A percentile compares a stretch with the other conserved stretches of the same genome.
phyloP scores from a whole-genome alignment of 2,888 invertebrate genomes.

The Coelinius sp. region DNA sequence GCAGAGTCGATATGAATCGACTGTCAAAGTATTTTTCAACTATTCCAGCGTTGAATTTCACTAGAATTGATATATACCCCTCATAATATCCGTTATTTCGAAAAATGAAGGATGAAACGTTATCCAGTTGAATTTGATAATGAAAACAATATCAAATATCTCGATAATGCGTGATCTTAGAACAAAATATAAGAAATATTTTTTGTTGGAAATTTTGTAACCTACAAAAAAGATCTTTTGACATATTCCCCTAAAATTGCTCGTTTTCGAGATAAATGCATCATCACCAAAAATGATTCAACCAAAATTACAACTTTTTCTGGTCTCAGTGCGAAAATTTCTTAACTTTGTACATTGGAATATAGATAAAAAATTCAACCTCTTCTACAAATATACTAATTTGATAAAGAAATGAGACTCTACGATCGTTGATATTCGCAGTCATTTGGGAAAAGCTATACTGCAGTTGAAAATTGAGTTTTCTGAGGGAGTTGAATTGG shows the following conservation, averaged over 20 bases:
- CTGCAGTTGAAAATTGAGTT: conserved; percentile 52
- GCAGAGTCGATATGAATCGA: conserved; percentile 29
- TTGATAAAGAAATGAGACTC: conserved; percentile 11
- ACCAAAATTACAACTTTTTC: background rate
- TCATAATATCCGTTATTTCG: background rate
- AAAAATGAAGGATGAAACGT: no score
- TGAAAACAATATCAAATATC: no score
- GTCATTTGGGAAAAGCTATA: conserved; percentile 22
- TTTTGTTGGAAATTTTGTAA: no score
- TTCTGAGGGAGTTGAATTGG: conserved; percentile 41
- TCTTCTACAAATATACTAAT: background rate
- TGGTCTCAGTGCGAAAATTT: background rate
- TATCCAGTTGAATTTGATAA: no score
- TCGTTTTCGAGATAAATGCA: background rate
- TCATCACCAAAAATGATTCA: background rate
- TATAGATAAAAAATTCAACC: background rate
- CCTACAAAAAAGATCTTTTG: no score
- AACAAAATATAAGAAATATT: no score
- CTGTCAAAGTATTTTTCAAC: conserved; percentile 25
- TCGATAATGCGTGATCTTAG: no score
- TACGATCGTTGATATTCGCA: background rate
- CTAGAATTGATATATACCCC: background rate
- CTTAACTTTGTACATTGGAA: background rate
- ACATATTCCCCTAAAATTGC: no score
- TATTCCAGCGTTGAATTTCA: background rate